phyloP scores from a whole-genome alignment of 2,797 vertebrate genomes.

The Synaphobranchus kaupii region DNA sequence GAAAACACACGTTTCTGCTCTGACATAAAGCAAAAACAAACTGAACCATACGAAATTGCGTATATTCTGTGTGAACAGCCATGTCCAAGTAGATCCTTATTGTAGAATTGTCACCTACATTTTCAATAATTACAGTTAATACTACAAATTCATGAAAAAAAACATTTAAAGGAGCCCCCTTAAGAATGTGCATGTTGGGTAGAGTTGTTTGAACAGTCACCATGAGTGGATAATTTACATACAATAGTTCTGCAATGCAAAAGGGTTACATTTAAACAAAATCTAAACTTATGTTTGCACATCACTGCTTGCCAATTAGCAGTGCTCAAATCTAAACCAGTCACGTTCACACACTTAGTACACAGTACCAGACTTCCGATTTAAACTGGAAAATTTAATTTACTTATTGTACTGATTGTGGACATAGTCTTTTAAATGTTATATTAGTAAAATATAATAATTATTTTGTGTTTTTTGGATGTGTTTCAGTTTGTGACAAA shows the following conservation, averaged over 20 bases:
- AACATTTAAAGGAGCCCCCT: neutral
- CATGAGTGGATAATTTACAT: neutral
- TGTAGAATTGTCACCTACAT: neutral
- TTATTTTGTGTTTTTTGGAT: neutral
- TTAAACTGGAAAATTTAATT: constrained; percentile 3
- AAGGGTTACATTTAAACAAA: neutral
- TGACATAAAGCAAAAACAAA: constrained; percentile 5
- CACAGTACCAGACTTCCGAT: neutral
- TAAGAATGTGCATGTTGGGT: neutral
- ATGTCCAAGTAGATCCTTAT: neutral
- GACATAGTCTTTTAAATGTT: neutral
- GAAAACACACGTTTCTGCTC: neutral
- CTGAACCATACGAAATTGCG: neutral
- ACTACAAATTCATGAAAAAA: neutral
- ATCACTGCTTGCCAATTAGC: neutral
- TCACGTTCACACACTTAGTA: neutral
- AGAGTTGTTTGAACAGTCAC: neutral
- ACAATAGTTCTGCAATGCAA: neutral
- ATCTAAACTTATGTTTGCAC: neutral
- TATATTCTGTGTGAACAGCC: neutral
- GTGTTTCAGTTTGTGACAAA: no score
- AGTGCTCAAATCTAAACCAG: neutral
- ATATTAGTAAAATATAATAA: neutral
- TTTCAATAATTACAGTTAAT: neutral
- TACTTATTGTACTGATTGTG: neutral